Percentiles rank a stretch among this genome's conserved stretches.
Conservation (phyloP, 2,888 invertebrate genomes). For the Eurytoma californica region DNA sequence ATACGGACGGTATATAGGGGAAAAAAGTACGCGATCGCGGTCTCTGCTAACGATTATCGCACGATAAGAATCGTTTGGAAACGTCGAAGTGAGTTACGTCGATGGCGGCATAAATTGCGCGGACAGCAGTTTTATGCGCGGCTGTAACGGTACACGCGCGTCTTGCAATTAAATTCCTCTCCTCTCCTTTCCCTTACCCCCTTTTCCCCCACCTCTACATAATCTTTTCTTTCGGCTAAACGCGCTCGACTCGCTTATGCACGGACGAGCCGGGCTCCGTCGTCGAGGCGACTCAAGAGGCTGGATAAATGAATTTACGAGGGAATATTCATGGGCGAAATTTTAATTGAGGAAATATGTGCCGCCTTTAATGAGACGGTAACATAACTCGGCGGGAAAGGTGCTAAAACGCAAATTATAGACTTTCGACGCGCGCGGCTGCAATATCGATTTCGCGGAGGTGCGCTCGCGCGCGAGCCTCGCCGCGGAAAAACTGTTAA, state of each 20-base stretch:
- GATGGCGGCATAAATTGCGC: slow-evolving; percentile 53
- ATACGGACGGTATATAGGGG: slow-evolving; percentile 12
- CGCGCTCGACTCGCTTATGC: slow-evolving; percentile 30
- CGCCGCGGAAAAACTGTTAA: slow-evolving; percentile 27
- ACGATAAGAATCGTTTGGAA: slow-evolving; percentile 55
- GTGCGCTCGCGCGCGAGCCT: neutral
- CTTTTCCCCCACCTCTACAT: neutral
- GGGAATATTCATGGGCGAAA: slow-evolving; percentile 38
- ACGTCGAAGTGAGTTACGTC: slow-evolving; percentile 55
- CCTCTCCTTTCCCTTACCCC: neutral
- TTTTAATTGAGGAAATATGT: slow-evolving; percentile 52
- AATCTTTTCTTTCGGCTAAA: too few relatives aligned
- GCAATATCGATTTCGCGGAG: slow-evolving; percentile 40
- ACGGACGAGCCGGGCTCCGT: neutral
- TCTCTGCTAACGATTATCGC: slow-evolving; percentile 50
- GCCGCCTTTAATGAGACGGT: slow-evolving; percentile 40
- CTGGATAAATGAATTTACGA: slow-evolving; percentile 51
- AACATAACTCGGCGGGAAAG: slow-evolving; percentile 24
- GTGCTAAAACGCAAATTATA: slow-evolving; percentile 50
- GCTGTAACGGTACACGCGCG: slow-evolving; percentile 49
- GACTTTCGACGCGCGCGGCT: slow-evolving; percentile 22
- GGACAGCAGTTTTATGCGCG: slow-evolving; percentile 53
- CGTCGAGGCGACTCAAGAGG: slow-evolving; percentile 5
- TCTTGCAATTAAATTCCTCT: slow-evolving; percentile 48
- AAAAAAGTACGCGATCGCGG: slow-evolving; percentile 6